Base-by-base conservation (phyloP, 2,888 invertebrate genomes). In the Actias luna region DNA sequence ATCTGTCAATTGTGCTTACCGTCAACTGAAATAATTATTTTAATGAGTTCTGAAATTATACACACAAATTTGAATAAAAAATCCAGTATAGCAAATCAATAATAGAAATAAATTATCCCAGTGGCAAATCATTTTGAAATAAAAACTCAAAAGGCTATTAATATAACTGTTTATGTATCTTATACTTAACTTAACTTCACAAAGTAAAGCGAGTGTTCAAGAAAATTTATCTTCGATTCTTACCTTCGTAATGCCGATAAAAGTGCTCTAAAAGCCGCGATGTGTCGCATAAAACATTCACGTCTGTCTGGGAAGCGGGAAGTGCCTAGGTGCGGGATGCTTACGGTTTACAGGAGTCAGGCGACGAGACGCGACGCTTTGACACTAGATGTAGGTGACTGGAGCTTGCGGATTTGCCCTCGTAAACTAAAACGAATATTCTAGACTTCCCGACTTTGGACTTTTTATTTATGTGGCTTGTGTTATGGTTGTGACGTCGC, bases 251-350 rank as follows among this genome's bases (percentile, higher is more conserved):
- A 52, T 63, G 52, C 8, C 36, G 55, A 59, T 22, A 52, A 39
- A 63, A 52, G 52, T 42, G 57, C 71, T 72, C 78, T 85, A 80
- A 85, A 84, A 85, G 85, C 81, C 73, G 71, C 63, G 67, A 65
- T 63, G 70, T 66, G 73, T 69, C 60, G 59, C 75, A 85, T 86
- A 72, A 84, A 85, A 81, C 75, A 86, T 86, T 85, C 84, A 86
- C 31, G 67, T 67, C 69, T 70, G 79, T 76, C 82, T 80, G 78
- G 74, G 70, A 68, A 68, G 72, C 78, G 75, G 76, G 75, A 76
- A 73, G 79, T 27, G 58, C 22, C 31, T 79, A 73, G 81, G 81
- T 77, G 77, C 78, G 74, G 10, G 79, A 80, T 78, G 76, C 74
- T 70, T 73, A 77, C 79, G 78, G 78, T 77, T 77, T 74, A 71